phyloP scores from a whole-genome alignment of 2,888 invertebrate genomes.

The Cordylochernes scorpioides region DNA sequence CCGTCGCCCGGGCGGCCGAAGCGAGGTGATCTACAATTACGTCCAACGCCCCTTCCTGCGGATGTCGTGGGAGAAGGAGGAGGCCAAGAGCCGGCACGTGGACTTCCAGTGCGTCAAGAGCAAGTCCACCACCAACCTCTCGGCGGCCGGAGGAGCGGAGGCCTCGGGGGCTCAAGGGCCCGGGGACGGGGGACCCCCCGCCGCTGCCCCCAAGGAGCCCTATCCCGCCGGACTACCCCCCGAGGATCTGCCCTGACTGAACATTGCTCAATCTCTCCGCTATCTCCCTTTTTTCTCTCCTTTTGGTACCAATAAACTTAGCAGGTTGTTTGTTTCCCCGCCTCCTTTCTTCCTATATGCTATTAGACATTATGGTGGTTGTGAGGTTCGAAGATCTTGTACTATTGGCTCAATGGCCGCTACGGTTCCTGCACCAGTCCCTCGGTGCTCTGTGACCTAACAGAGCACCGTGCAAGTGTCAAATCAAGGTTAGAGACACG shows the following conservation, averaged over 20 bases:
- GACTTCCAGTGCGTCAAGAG: constrained; percentile 97
- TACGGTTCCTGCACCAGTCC: no score
- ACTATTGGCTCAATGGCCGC: no score
- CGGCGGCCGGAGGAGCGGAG: constrained; percentile 62
- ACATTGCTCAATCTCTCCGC: no score
- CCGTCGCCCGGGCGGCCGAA: constrained; percentile 69
- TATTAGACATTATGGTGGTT: no score
- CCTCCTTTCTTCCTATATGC: no score
- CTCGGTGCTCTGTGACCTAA: no score
- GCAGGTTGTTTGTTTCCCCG: no score
- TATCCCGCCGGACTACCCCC: constrained; percentile 10
- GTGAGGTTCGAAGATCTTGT: no score
- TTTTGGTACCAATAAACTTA: no score
- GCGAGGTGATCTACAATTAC: constrained; percentile 97
- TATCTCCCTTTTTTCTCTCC: no score
- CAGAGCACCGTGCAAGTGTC: no score
- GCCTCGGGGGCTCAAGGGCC: constrained; percentile 29
- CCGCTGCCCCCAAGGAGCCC: constrained; percentile 8
- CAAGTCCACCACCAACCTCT: constrained; percentile 84
- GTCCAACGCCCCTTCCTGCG: constrained; percentile 96
- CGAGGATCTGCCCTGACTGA: constrained; percentile 9
- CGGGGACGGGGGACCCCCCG: constrained; percentile 1
- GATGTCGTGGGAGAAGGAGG: constrained; percentile 99
- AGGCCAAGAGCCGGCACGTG: constrained; percentile 91
- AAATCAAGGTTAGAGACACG: no score